phyloP scores from a whole-genome alignment of 2,888 invertebrate genomes.

The Latheticus oryzae region DNA sequence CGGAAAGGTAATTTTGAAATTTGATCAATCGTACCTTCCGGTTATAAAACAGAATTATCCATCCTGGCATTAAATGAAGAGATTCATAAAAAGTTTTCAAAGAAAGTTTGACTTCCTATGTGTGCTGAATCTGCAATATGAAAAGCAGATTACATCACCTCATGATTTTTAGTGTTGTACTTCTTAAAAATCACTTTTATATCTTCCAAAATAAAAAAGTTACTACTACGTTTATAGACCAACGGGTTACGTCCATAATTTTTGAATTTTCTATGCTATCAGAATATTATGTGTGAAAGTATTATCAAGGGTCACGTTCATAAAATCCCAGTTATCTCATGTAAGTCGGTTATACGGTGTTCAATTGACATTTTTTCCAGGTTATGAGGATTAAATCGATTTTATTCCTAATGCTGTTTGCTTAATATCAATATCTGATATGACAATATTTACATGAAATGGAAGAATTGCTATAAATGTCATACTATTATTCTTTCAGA shows the following conservation, averaged over 20 bases:
- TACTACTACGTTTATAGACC: conserved; percentile 9
- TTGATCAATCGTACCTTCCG: conserved; percentile 4
- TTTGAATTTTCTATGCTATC: conserved; percentile 14
- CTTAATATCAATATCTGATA: conserved; percentile 2
- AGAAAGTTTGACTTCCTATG: too few species aligned
- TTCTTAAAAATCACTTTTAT: conserved; percentile 23
- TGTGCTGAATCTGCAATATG: conserved; percentile 8
- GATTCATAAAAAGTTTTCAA: too few species aligned
- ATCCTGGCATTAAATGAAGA: conserved; percentile 4
- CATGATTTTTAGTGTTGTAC: conserved; percentile 3
- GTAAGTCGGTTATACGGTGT: conserved; percentile 18
- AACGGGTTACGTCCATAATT: conserved; percentile 15
- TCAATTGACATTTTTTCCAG: conserved; percentile 16
- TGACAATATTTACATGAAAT: too few species aligned
- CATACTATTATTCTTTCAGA: too few species aligned
- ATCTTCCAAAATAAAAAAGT: conserved; percentile 16
- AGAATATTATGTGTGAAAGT: conserved; percentile 23
- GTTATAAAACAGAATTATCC: conserved; percentile 3
- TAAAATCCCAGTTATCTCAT: conserved; percentile 14
- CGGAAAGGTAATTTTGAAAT: conserved; percentile 1
- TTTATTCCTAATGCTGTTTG: background rate
- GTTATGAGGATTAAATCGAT: conserved; percentile 14
- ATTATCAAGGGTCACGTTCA: conserved; percentile 26
- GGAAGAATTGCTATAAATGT: too few species aligned
- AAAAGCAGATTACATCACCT: conserved; percentile 14